Evolutionary conservation across 2,888 invertebrate species (phyloP).

Genomic region (Dasypogon diadema): DNA sequence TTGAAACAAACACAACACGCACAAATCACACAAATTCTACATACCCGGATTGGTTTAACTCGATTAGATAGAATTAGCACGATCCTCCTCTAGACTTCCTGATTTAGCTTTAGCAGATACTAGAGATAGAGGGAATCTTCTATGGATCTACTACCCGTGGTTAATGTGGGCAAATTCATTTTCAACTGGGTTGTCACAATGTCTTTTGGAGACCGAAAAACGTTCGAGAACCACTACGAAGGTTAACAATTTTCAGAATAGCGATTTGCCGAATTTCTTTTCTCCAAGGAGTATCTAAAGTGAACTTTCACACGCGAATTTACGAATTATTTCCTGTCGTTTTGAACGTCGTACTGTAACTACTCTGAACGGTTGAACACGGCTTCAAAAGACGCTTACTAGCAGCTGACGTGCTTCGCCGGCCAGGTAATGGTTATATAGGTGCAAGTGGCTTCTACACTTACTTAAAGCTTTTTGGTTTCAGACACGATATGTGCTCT

Average conservation of each 20-base stretch:
- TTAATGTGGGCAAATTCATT: background rate
- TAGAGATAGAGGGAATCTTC: background rate
- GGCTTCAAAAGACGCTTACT: slow-evolving; percentile 23
- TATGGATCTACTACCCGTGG: background rate
- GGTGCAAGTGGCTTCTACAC: background rate
- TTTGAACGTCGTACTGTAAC: slow-evolving; percentile 4
- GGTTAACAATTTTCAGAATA: too few species aligned
- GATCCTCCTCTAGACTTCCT: too few species aligned
- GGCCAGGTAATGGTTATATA: slow-evolving; percentile 30
- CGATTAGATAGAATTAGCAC: background rate
- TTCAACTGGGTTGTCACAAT: background rate
- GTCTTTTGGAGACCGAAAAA: background rate
- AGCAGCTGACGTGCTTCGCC: slow-evolving; percentile 17
- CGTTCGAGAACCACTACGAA: background rate
- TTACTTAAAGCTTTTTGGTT: slow-evolving; percentile 13
- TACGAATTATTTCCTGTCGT: slow-evolving; percentile 5
- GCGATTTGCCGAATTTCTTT: background rate
- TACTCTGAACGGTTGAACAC: slow-evolving; percentile 22
- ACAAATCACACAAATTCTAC: background rate
- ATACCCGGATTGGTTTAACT: background rate
- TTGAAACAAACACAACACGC: slow-evolving; percentile 3
- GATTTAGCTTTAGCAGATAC: background rate
- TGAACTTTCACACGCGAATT: slow-evolving; percentile 29
- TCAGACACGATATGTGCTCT: slow-evolving; percentile 11
- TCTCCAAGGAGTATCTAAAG: background rate